Evolutionary conservation across 2,888 invertebrate species (phyloP), one percentile per base, ranked within the genome.

Genomic region (Oscheius sp.): DNA sequence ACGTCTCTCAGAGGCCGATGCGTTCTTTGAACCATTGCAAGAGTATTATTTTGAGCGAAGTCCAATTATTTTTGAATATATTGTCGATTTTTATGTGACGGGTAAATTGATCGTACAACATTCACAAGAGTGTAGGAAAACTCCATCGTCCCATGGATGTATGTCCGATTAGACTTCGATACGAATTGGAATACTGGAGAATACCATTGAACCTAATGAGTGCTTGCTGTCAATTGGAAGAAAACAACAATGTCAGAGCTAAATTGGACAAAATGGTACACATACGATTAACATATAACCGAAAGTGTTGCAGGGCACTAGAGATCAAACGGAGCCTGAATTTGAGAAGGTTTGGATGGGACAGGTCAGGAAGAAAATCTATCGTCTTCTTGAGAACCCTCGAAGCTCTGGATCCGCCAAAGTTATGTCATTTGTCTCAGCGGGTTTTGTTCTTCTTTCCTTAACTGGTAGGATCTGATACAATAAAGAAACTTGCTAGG

Each of bases 1-100:
- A 80, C 57, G 84, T 14, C 61, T 83, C 1, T 81, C 80, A 5
- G 84, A 84, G 28, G 85, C 83, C 64, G 84, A 85, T 51, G 80
- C 81, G 14, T 85, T 74, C 67, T 81, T 83, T 54, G 83, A 82
- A 24, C 54, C 54, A n/a, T 70, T 77, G n/a, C 67, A 75, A 33
- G 84, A 84, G 57, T 84, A 83, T 59, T 84, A 84, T 67, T 84
- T 84, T 65, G 84, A 83, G 56, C 65, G 82, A 44, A 78, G 78
- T 8, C 82, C 84, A 14, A 73, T 79, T 50, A 82, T 84, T 28
- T 84, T 84, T 65, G 83, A 84, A 50, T 81, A 80, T 59, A 75
- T 84, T 28, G 69, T 84, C 32, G 82, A 83, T 54, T 83, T 74
- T 47, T 83, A 81, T 51, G 59, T 81, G 20, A 80, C 82, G 17